Conservation (phyloP, 2,113 vertebrate species). For the Dicerorhinus sumatrensis region DNA sequence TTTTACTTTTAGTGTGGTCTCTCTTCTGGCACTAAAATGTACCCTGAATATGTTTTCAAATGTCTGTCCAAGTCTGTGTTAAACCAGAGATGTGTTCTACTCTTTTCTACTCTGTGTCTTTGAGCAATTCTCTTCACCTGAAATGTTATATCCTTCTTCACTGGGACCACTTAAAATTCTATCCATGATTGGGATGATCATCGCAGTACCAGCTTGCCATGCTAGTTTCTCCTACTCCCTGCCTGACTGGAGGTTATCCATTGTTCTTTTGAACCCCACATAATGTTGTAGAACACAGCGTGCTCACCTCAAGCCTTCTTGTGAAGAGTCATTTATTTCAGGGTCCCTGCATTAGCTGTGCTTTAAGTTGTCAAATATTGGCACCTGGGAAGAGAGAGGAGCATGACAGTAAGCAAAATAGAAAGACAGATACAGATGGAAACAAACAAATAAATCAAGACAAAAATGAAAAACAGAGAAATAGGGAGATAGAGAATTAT, state of each 20-base stretch:
- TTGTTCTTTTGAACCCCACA: background rate
- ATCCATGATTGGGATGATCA: background rate
- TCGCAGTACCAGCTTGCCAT: background rate
- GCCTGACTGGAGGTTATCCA: background rate
- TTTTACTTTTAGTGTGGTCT: background rate
- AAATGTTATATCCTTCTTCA: background rate
- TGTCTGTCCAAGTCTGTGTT: background rate
- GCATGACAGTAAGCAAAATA: background rate
- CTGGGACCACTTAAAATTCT: background rate
- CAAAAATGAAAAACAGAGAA: background rate
- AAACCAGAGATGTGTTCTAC: background rate
- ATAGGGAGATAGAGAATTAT: background rate
- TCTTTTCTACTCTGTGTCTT: background rate
- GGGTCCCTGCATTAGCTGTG: background rate
- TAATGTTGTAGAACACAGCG: background rate
- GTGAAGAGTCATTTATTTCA: background rate
- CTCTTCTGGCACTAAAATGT: background rate
- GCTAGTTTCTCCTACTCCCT: background rate
- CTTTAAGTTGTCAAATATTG: background rate
- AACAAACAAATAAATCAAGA: background rate
- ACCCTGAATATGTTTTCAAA: background rate
- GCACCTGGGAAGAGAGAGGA: background rate
- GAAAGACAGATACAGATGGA: background rate
- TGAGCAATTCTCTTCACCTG: background rate
- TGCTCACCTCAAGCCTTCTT: background rate